phyloP scores from a whole-genome alignment of 2,888 invertebrate species.

The Ormyrus rosae region DNA sequence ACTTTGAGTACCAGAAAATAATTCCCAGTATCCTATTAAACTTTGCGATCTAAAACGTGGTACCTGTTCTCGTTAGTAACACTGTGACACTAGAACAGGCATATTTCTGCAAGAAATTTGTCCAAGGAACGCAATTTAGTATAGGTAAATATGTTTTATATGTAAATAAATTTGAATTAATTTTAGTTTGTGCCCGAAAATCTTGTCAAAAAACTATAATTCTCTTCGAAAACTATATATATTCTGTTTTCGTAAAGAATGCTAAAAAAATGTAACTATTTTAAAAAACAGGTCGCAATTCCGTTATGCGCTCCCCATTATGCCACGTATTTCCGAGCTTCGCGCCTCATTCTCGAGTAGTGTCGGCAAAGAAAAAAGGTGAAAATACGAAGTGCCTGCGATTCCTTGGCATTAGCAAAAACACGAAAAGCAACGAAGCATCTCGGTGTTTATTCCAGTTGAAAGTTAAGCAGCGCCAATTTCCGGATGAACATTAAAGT shows the following conservation, averaged over 20 bases:
- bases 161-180: too few relatives aligned
- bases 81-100: too few relatives aligned
- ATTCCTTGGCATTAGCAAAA: background rate
- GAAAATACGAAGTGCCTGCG: background rate
- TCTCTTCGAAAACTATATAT: background rate
- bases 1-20: too few relatives aligned
- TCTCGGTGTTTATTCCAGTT: background rate
- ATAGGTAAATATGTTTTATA: too few relatives aligned
- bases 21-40: too few relatives aligned
- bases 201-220: too few relatives aligned
- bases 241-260: background rate
- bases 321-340: conserved; percentile 26
- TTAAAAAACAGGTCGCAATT: conserved; percentile 12
- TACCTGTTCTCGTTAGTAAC: too few relatives aligned
- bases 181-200: too few relatives aligned
- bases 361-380: background rate
- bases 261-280: background rate
- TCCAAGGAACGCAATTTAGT: too few relatives aligned
- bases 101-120: too few relatives aligned
- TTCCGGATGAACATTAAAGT: background rate
- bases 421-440: background rate
- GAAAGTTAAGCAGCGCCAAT: background rate
- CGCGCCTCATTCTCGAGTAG: conserved; percentile 16
- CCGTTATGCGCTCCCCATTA: conserved; percentile 15
- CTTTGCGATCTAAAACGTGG: too few relatives aligned